Evolutionary conservation across 2,888 invertebrate genomes (phyloP).

Genomic region (Epistrophe eligans): DNA sequence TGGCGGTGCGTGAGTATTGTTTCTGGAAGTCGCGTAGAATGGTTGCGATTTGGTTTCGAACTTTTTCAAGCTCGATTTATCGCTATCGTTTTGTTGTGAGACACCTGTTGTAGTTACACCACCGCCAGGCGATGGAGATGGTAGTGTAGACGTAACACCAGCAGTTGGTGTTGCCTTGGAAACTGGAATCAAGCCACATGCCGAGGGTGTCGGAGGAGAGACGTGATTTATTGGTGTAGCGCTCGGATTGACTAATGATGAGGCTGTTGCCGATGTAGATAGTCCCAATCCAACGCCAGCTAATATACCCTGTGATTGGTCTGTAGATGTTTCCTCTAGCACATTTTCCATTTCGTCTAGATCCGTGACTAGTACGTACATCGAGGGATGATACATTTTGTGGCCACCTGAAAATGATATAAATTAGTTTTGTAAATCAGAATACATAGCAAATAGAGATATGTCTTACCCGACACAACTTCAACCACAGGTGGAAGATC

Average conservation of each 20-base stretch:
- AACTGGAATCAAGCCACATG: constrained; percentile 62
- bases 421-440: constrained; percentile 30
- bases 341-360: constrained; percentile 88
- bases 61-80: constrained; percentile 57
- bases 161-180: constrained; percentile 75
- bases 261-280: constrained; percentile 65
- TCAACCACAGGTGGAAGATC: constrained; percentile 85
- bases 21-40: constrained; percentile 82
- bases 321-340: constrained; percentile 82
- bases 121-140: constrained; percentile 41
- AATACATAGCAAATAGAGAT: constrained; percentile 1
- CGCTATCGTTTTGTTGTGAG: constrained; percentile 46
- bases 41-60: constrained; percentile 79
- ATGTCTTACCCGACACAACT: constrained; percentile 84
- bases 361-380: constrained; percentile 96
- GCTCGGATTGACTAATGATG: constrained; percentile 74
- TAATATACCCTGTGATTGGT: constrained; percentile 76
- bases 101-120: constrained; percentile 74
- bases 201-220: constrained; percentile 77
- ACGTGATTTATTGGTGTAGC: constrained; percentile 78
- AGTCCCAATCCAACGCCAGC: constrained; percentile 77
- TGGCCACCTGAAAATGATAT: constrained; percentile 89
- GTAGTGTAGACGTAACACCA: constrained; percentile 26
- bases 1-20: constrained; percentile 84
- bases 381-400: constrained; percentile 97